Base-by-base conservation (phyloP, 2,113 vertebrate species). In the Martes martes region DNA sequence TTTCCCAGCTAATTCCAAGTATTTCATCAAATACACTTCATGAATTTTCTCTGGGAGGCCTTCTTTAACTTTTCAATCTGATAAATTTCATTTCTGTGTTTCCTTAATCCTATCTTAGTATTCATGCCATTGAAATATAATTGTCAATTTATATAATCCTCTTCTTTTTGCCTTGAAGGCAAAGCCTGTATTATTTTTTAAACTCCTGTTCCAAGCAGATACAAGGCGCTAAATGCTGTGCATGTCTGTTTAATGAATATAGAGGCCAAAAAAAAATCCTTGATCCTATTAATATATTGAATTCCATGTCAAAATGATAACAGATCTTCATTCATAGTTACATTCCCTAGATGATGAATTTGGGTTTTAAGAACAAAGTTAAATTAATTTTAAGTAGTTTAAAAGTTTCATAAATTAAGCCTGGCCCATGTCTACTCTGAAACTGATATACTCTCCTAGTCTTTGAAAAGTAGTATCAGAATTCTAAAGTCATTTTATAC, bases 361-460 rank as follows among this genome's bases (percentile, higher is more conserved):
- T 91, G 39, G 15, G n/a, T 83, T 90, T 86, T 65, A 92, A 82
- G 55, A 92, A 90, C 19, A 59, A 31, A 55, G 7, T 55, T 78
- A 74, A 95, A 61, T 71, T 88, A 95, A 65, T 74, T 28, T 90
- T 50, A 95, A 74, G 13, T 82, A 65, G 14, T 39, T 67, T 28
- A 71, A 91, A 95, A 10, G 19, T 91, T 94, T 94, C 65, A 74
- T 74, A 96, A 87, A 74, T 83, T 92, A 92, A 96, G 33, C 3
- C 61, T 16, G 31, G 24, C 71, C 24, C 1, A 50, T n/a, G 16
- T 57, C 7, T 74, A 67, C 50, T 91, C 52, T 91, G 36, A 94
- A 74, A 92, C 1, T 55, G 36, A 65, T 18, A 50, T 83, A 50
- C n/a, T 76, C 16, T 33, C n/a, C 5, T 78, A 33, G 36, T 2